phyloP scores from a whole-genome alignment of 2,888 invertebrate genomes.

The Hypercompe scribonia region DNA sequence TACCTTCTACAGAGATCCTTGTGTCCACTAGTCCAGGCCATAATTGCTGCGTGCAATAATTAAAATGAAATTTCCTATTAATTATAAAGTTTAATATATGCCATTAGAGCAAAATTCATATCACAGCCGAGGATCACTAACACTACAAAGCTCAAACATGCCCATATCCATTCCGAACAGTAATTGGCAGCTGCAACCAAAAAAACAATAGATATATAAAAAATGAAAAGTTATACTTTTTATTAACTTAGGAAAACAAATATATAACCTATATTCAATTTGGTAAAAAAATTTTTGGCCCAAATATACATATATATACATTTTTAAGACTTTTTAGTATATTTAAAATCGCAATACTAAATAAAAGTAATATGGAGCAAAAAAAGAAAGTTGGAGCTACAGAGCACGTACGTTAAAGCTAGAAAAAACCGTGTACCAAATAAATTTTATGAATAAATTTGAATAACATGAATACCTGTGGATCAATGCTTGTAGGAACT shows the following conservation, averaged over 20 bases:
- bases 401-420: background rate
- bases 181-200: conserved; percentile 85
- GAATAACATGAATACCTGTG: conserved; percentile 69
- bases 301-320: background rate
- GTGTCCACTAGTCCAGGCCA: conserved; percentile 88
- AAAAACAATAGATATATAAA: conserved; percentile 62
- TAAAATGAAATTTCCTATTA: conserved; percentile 74
- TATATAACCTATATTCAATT: background rate
- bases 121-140: conserved; percentile 83
- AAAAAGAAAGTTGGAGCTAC: background rate
- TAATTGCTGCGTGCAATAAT: conserved; percentile 85
- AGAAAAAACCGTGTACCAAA: background rate
- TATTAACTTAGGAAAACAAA: conserved; percentile 17
- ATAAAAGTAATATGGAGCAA: background rate
- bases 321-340: background rate
- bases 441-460: background rate
- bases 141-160: conserved; percentile 82
- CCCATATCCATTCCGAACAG: conserved; percentile 85
- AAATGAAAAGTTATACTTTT: conserved; percentile 40
- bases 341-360: background rate
- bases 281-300: background rate
- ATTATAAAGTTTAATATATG: conserved; percentile 58
- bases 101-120: conserved; percentile 75
- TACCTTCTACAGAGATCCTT: conserved; percentile 88
- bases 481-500: conserved; percentile 78